Evolutionary conservation across 2,888 invertebrate species (phyloP), one percentile per base, ranked within the genome.

Genomic region (Syritta pipiens): DNA sequence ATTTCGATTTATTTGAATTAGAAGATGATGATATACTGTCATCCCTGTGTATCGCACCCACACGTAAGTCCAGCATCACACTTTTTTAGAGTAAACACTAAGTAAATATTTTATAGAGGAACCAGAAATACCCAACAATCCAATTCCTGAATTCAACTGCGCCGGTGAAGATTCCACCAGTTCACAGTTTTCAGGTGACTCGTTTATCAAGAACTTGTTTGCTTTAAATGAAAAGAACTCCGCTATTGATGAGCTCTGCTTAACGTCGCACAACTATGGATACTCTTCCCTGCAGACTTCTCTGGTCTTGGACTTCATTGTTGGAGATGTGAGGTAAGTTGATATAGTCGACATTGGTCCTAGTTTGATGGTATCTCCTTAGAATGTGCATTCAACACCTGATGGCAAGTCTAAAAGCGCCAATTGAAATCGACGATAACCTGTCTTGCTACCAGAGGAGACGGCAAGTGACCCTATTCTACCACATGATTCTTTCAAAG

Each of bases 1-100:
- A 88, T 83, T 88, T 88, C 68, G 87, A 89, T 83, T 83, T 88
- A n/a, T 89, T 88, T 81, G 86, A 86, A 75, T 82, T 84, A 2
- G 88, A 89, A 53, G 89, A 88, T 49, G 88, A 88, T 65, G 86
- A 86, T 22, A 83, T 88, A 26, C 69, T 88, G 2, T 85, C 84
- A 3, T 84, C 83, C 1, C 65, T 87, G 9, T 85, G 83, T 48
- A 68, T 86, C 12, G 83, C 84, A 37, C 85, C 85, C 12, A 85
- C 87, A 17, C 85, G 83, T 81, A 85, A 82, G 65, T 51, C 57
- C n/a, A 42, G 19, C 1, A 40, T 81, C 28, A 53, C 67, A n/a
- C 9, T 12, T 24, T 20, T 30, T 6, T 5, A 24, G 9, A 37
- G 3, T 32, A 24, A 4, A 28, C 3, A 20, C 3, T 30, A 4